These are phyloP conservation scores for Calidris pygmaea DNA, from an alignment of 2,113 vertebrate species.

Conservation along the genomic window DNA sequence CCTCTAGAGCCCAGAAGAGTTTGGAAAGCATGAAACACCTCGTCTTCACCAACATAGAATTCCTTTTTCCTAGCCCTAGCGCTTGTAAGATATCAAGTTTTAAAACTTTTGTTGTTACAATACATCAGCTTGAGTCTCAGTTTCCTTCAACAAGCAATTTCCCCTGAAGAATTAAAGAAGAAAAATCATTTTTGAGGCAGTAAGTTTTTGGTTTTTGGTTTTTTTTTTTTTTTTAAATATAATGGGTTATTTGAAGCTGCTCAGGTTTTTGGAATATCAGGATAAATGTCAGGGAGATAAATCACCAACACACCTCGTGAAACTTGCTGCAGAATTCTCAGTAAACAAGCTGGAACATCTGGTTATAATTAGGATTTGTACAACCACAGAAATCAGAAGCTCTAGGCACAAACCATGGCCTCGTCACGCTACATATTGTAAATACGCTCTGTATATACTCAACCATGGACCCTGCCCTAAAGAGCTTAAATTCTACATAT, in stretches of 20 bases:
- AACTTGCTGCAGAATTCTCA: background rate
- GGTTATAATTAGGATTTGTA: constrained; percentile 30
- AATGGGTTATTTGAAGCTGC: constrained; percentile 2
- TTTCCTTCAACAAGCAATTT: constrained; percentile 12
- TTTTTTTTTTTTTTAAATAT: background rate
- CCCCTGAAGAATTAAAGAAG: background rate
- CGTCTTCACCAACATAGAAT: background rate
- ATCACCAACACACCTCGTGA: constrained; percentile 45
- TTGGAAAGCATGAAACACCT: background rate
- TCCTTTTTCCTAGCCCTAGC: background rate
- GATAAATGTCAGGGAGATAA: constrained; percentile 49
- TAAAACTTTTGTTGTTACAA: background rate
- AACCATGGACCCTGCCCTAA: background rate
- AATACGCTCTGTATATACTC: background rate
- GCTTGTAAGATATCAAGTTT: background rate
- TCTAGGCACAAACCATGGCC: background rate
- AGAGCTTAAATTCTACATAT: background rate
- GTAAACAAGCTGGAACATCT: constrained; percentile 34
- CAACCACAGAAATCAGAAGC: constrained; percentile 46
- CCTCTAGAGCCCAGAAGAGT: background rate
- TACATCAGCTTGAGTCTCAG: background rate
- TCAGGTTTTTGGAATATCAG: constrained; percentile 51
- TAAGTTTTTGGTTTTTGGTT: background rate
- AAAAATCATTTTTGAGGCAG: background rate
- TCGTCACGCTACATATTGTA: fast-evolving